Conservation (phyloP, 2,797 vertebrate genomes). For the Channa striata region DNA sequence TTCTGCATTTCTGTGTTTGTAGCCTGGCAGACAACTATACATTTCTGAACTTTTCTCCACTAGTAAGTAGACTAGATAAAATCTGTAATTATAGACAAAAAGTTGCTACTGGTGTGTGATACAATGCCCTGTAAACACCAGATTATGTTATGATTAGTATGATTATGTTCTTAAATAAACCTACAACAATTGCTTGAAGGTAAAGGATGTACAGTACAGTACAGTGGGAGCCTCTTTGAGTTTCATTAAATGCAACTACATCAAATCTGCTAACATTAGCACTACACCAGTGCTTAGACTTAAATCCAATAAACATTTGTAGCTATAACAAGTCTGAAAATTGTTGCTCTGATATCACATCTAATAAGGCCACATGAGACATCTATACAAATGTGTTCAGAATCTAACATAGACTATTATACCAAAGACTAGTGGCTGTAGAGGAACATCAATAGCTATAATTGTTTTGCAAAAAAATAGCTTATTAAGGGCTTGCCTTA, state of each 20-base stretch:
- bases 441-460: conserved; percentile 6
- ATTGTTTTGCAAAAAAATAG: conserved; percentile 23
- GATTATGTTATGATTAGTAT: background rate
- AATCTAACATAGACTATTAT: conserved; percentile 3
- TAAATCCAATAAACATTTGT: background rate
- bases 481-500: conserved; percentile 10
- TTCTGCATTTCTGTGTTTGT: background rate
- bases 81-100: too few species aligned
- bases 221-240: background rate
- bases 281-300: background rate
- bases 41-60: background rate
- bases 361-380: conserved; percentile 17
- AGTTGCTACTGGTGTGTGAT: too few species aligned
- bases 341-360: background rate
- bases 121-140: background rate
- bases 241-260: background rate
- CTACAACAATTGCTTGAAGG: background rate
- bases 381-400: conserved; percentile 1
- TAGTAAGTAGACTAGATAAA: background rate
- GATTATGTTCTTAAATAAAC: conserved; percentile 8
- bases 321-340: background rate
- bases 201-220: background rate
- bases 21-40: background rate
- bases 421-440: background rate
- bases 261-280: background rate